A percentile compares a stretch with the other conserved stretches of the same genome.
Conservation (phyloP, 2,888 invertebrate species). For the Macrosiphum euphorbiae region DNA sequence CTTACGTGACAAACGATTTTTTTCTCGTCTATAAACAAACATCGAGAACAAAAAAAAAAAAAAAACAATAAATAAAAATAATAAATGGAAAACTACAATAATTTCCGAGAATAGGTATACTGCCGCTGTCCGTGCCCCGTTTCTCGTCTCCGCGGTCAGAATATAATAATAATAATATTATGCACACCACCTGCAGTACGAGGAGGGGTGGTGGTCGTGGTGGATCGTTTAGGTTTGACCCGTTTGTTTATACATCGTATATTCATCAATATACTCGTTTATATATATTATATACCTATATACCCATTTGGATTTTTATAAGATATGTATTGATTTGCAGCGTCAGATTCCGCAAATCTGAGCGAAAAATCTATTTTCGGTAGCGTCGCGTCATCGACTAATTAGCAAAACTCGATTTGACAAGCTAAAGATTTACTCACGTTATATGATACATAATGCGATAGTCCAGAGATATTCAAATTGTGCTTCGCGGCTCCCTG, state of each 20-base stretch:
- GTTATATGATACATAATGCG: no score
- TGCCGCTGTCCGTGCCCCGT: neutral
- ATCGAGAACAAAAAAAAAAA: neutral
- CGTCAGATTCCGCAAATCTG: constrained; percentile 8
- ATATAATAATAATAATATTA: neutral
- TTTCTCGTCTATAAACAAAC: neutral
- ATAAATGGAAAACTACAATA: constrained; percentile 18
- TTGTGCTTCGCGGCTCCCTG: no score
- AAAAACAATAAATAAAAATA: neutral
- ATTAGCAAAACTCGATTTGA: neutral
- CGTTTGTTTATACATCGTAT: neutral
- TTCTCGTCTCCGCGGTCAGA: neutral
- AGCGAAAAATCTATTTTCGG: neutral
- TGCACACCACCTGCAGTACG: neutral
- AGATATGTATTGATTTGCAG: constrained; percentile 22
- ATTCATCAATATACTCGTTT: neutral
- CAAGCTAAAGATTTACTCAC: neutral
- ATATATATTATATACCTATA: neutral
- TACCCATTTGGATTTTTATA: no score
- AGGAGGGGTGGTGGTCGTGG: neutral
- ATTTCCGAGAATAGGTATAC: neutral
- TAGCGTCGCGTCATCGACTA: neutral
- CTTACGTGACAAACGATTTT: constrained; percentile 3
- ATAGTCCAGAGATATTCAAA: no score
- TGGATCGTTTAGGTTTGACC: neutral